phyloP scores from a whole-genome alignment of 2,113 vertebrate species.

The Anguilla rostrata region DNA sequence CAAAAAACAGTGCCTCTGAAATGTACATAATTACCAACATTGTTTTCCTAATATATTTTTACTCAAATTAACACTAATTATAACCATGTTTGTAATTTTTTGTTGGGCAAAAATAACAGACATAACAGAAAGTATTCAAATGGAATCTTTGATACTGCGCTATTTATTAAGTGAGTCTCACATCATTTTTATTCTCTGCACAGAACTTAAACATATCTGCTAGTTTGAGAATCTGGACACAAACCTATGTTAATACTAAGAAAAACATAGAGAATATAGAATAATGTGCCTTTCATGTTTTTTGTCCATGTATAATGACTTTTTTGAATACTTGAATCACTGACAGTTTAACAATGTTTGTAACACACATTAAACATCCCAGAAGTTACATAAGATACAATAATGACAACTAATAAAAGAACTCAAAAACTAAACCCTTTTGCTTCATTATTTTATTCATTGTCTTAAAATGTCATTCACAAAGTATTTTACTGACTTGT shows the following conservation, averaged over 20 bases:
- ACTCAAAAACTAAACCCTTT: background rate
- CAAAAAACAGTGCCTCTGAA: background rate
- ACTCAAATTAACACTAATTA: background rate
- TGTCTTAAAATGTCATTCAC: background rate
- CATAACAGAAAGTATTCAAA: conserved; percentile 8
- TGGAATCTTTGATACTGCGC: background rate
- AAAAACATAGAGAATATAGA: background rate
- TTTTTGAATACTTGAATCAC: background rate
- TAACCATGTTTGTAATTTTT: background rate
- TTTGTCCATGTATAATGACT: background rate
- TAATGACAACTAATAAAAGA: conserved; percentile 23
- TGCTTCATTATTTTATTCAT: background rate
- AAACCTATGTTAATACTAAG: conserved; percentile 14
- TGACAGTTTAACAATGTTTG: background rate
- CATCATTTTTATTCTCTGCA: background rate
- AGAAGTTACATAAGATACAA: background rate
- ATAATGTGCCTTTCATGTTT: background rate
- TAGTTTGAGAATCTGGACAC: background rate
- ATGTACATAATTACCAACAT: background rate
- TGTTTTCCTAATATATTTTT: background rate
- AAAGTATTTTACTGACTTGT: background rate
- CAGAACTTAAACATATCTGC: background rate
- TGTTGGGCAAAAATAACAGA: conserved; percentile 7
- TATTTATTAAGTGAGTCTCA: conserved; percentile 9
- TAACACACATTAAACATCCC: background rate